Evolutionary conservation across 2,113 vertebrate genomes (phyloP).

Genomic region (Bubo bubo): DNA sequence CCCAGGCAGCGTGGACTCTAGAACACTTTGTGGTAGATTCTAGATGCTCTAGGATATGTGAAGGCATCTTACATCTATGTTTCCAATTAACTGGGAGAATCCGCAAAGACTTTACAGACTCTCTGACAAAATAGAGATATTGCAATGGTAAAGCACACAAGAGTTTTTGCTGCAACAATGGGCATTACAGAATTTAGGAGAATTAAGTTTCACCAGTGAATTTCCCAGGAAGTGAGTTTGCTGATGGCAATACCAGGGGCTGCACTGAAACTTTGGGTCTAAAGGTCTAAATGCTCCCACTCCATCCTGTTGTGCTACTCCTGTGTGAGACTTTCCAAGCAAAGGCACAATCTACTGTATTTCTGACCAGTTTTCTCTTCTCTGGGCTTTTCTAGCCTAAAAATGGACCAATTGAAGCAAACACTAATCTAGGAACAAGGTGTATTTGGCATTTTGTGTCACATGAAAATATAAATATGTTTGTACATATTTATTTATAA

Average conservation of each 20-base stretch:
- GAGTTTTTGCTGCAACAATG: neutral
- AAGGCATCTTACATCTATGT: neutral
- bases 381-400: neutral
- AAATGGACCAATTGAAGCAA: neutral
- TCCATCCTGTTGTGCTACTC: neutral
- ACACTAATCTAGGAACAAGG: neutral
- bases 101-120: neutral
- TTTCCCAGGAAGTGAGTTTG: neutral
- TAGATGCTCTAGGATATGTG: neutral
- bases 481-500: neutral
- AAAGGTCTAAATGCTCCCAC: neutral
- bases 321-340: neutral
- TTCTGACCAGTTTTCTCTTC: neutral
- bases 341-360: rapidly evolving
- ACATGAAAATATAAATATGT: neutral
- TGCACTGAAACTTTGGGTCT: neutral
- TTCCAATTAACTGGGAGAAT: neutral
- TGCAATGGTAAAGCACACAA: neutral
- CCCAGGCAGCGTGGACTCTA: neutral
- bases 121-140: neutral
- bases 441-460: neutral
- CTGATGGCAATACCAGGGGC: neutral
- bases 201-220: neutral
- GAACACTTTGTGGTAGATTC: neutral
- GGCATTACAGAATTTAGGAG: neutral